A percentile compares a stretch with the other conserved stretches of the same genome.
These are phyloP conservation scores for Yponomeuta plumbellus DNA, from an alignment of 2,888 invertebrate species.

Conservation along the genomic window DNA sequence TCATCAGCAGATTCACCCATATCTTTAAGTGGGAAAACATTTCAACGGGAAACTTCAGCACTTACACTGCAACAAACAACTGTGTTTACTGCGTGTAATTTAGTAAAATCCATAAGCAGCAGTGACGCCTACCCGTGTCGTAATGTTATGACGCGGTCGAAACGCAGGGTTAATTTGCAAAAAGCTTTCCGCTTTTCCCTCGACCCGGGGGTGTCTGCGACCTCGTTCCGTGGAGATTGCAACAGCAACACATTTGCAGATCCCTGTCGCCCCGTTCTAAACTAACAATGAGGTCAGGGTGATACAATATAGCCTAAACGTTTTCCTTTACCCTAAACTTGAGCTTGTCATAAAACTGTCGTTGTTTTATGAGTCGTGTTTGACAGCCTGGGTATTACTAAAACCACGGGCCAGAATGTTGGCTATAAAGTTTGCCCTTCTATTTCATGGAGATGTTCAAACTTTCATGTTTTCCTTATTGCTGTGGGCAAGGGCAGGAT, in stretches of 20 bases:
- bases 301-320: conserved; percentile 28
- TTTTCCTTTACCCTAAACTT: conserved; percentile 19
- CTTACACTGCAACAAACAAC: neutral
- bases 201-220: conserved; percentile 38
- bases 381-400: neutral
- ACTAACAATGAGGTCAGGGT: conserved; percentile 41
- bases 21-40: neutral
- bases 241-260: conserved; percentile 43
- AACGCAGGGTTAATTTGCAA: conserved; percentile 41
- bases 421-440: conserved; percentile 5
- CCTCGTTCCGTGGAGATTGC: conserved; percentile 49
- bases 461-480: conserved; percentile 33
- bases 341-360: neutral
- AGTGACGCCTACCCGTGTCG: conserved; percentile 32
- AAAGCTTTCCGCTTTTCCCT: conserved; percentile 51
- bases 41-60: neutral
- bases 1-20: neutral
- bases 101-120: conserved; percentile 20
- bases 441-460: conserved; percentile 22
- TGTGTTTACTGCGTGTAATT: neutral
- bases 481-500: conserved; percentile 14
- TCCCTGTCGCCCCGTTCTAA: conserved; percentile 23
- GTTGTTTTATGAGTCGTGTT: conserved; percentile 11
- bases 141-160: conserved; percentile 39
- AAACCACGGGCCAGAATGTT: neutral